Conservation (phyloP, 1,140 invertebrate species). For the Scaptomyza pallida region DNA sequence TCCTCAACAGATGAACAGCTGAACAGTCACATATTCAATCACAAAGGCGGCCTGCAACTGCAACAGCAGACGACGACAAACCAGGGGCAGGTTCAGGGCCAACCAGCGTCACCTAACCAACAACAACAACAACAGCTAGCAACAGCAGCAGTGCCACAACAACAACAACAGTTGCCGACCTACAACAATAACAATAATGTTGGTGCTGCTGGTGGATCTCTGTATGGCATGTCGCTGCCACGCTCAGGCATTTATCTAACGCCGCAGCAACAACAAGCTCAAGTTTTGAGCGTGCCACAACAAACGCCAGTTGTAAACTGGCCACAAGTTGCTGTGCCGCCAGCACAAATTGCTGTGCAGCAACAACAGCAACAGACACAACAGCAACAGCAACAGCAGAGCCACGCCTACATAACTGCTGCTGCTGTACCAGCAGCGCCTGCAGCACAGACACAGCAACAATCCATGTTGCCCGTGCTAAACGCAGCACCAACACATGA, state of each 20-base stretch:
- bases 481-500: constrained; percentile 57
- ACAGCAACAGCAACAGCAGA: constrained; percentile 47
- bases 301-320: constrained; percentile 43
- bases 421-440: constrained; percentile 20
- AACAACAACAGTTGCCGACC: constrained; percentile 43
- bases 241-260: constrained; percentile 67
- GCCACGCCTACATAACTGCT: constrained; percentile 44
- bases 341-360: constrained; percentile 38
- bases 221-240: constrained; percentile 71
- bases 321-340: constrained; percentile 49
- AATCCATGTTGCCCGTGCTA: constrained; percentile 62
- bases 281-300: constrained; percentile 36
- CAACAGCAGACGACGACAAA: constrained; percentile 74
- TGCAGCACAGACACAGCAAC: constrained; percentile 49
- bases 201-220: constrained; percentile 21
- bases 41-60: constrained; percentile 87
- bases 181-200: constrained; percentile 51
- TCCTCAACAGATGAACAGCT: constrained; percentile 71
- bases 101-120: constrained; percentile 19
- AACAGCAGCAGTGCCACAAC: not conserved
- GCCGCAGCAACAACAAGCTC: constrained; percentile 53
- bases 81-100: constrained; percentile 64
- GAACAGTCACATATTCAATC: constrained; percentile 87
- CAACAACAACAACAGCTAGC: not conserved
- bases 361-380: constrained; percentile 40